Evolutionary conservation across 2,797 vertebrate species (phyloP), one percentile per base, ranked within the genome.

Genomic region (Ptychobarbus kaznakovi): DNA sequence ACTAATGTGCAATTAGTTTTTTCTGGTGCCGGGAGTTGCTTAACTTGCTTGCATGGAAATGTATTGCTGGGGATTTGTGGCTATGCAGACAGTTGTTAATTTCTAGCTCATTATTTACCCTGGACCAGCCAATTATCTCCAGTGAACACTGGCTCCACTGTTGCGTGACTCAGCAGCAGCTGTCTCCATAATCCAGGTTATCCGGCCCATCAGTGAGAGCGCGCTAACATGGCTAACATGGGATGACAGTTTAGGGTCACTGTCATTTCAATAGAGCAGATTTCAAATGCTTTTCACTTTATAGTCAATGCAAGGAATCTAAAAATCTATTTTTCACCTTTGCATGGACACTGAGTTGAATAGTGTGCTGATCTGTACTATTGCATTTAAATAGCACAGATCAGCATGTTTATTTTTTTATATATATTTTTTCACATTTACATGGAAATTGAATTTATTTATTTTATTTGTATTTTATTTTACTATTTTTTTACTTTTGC

Each of bases 101-200:
- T 89, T 87, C 63, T 49, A 82, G 65, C 46, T 86, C 68, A 87
- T 88, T 80, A 72, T 86, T 86, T 86, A 61, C 84, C 72, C 69
- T 58, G 75, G 84, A 70, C 87, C 15, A 80, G 87, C 76, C 76
- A 88, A 85, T 91, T 49, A 89, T 83, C 79, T 61, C 78, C 82
- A n/a, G 66, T 73, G 82, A 88, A 88, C 75, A 81, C 79, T 86
- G 81, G 80, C 86, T 87, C 74, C 78, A 81, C 81, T 51, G 76
- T 87, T 91, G 91, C 88, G 75, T 93, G 92, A 92, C 90, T 92
- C 44, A 83, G 88, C 87, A 85, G 82, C 90, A 87, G 91, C 91
- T 92, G 87, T 91, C 87, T 92, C 69, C 84, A 83, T 89, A 91
- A 92, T 93, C 89, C 89, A 88, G 87, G 88, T 90, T 93, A 87